Evolutionary conservation across 2,888 invertebrate genomes (phyloP).

Genomic region (Portevinia maculata): DNA sequence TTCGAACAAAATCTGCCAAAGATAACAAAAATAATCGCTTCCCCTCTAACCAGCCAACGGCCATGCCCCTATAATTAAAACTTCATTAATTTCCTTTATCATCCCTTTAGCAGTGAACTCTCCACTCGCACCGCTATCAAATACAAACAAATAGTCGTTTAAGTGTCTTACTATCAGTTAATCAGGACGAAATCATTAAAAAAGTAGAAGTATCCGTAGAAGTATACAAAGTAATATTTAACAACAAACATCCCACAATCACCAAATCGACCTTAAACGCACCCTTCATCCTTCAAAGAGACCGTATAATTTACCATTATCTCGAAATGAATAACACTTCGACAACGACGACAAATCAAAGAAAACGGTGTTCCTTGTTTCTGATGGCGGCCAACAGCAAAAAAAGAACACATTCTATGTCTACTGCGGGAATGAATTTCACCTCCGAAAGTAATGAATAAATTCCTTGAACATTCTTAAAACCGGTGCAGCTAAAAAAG

Average conservation of each 20-base stretch:
- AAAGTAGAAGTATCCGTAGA: conserved; percentile 19
- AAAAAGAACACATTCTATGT: conserved; percentile 3
- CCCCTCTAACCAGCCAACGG: conserved; percentile 28
- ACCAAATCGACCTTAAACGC: conserved; percentile 27
- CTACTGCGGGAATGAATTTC: conserved; percentile 7
- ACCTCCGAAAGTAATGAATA: conserved; percentile 12
- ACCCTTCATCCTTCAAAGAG: conserved; percentile 25
- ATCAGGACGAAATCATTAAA: conserved; percentile 31
- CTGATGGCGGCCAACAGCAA: conserved; percentile 6
- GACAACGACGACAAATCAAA: not conserved
- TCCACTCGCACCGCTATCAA: conserved; percentile 3
- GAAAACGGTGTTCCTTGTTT: not conserved
- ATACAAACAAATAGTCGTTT: conserved; percentile 15
- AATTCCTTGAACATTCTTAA: conserved; percentile 9
- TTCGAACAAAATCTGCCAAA: not conserved
- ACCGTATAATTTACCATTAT: conserved; percentile 62
- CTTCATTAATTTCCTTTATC: conserved; percentile 25
- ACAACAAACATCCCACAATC: conserved; percentile 21
- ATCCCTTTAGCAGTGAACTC: not conserved
- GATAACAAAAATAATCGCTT: conserved; percentile 17
- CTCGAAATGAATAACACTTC: conserved; percentile 48
- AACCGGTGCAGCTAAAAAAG: not conserved
- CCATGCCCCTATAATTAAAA: conserved; percentile 20
- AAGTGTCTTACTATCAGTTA: conserved; percentile 25
- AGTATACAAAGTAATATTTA: conserved; percentile 5